Base-by-base conservation (phyloP, 1,140 invertebrate genomes). In the Zaprionus davidi region DNA sequence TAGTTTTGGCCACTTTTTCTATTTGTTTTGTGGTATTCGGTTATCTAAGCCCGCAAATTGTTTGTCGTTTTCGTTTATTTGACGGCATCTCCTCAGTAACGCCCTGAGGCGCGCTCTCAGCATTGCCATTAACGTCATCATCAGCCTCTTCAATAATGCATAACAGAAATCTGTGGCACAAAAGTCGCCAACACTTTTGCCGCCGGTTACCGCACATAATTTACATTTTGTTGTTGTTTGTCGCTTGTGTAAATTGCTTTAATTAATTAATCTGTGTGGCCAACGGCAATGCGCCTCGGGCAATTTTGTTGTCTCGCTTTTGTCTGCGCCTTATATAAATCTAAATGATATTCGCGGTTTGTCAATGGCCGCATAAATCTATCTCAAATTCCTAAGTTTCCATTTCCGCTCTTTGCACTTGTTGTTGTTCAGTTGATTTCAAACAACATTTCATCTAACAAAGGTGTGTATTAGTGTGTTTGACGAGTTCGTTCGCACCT, bases 71-170 rank as follows among this genome's bases (percentile, higher is more conserved):
- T 69, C 15, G 5, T 67, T 58, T 59, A 24, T 59, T 73, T 38
- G 17, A 77, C 26, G 63, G 51, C 56, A 46, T 56, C 20, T 34
- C 5, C 51, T 41, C 20, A 58, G 53, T 38, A 46, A 49, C 22
- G 1, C 53, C 55, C 20, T 6, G 41, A 51, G 60, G 51, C 20
- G 46, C 20, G 41, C 62, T 38, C 51, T 51, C 64, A 56, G 49
- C 64, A 64, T 22, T 31, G 44, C 28, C 51, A 53, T 24, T 13
- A 13, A 3, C 46, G 15, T n/a, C 22, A 24, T 31, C 26, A 51
- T 70, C 60, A 70, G 55, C 28, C 49, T 46, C 67, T 65, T 85
- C 63, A 81, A 81, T 81, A 69, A 74, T 71, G 81, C 82, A 86
- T 73, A 82, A 76, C 79, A 64, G 26, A 63, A 68, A 64, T 70